Percentiles rank a stretch among this genome's conserved stretches.
Conservation (phyloP, 2,113 vertebrate genomes). For the Nesoenas mayeri region DNA sequence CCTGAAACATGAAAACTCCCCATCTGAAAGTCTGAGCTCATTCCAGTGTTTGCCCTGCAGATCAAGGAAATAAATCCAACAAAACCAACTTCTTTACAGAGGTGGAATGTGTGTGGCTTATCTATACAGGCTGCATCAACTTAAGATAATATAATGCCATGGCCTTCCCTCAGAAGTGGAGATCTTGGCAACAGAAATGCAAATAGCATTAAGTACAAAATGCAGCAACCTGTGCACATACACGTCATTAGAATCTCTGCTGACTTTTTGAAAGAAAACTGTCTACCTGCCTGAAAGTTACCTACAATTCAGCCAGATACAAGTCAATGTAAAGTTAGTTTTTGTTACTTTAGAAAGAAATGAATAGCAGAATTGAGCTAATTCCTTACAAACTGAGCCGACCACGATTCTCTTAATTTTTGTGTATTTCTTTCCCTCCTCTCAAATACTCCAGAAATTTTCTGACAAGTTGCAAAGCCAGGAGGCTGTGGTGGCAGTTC, state of each 20-base stretch:
- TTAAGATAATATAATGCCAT: not conserved
- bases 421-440: not conserved
- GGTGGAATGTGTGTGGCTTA: not conserved
- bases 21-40: not conserved
- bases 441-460: not conserved
- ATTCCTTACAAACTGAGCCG: not conserved
- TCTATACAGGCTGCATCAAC: not conserved
- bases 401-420: not conserved
- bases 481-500: not conserved
- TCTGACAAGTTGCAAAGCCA: not conserved
- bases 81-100: not conserved
- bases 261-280: not conserved
- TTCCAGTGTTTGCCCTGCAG: not conserved
- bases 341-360: not conserved
- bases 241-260: not conserved
- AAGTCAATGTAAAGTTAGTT: not conserved
- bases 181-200: constrained; percentile 13
- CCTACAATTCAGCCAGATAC: not conserved
- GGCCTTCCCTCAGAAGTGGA: not conserved
- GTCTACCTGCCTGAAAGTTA: not conserved
- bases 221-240: not conserved
- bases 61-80: not conserved
- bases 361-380: not conserved
- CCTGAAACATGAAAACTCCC: not conserved
- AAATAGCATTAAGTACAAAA: not conserved